A percentile compares a stretch with the other conserved stretches of the same genome.
These are phyloP conservation scores for Xenops minutus DNA, from an alignment of 2,797 vertebrate genomes.

Conservation along the genomic window DNA sequence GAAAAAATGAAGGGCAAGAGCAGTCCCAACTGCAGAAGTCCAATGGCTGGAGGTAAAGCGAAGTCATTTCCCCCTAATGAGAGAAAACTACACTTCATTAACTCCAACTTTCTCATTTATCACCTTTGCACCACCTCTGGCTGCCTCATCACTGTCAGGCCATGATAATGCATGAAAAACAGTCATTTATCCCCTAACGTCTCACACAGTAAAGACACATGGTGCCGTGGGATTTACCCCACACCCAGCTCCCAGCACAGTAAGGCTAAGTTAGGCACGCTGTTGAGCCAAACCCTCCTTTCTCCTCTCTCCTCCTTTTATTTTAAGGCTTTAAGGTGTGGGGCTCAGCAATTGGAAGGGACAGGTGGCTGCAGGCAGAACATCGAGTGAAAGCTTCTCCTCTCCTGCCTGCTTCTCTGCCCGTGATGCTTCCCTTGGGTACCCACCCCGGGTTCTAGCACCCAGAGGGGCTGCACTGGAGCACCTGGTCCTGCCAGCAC, in stretches of 20 bases:
- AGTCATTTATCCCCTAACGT: slow-evolving; percentile 56
- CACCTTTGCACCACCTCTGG: slow-evolving; percentile 27
- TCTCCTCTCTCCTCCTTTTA: not conserved
- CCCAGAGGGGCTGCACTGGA: not conserved
- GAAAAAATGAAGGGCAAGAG: not conserved
- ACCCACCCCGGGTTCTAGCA: not conserved
- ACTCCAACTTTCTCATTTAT: slow-evolving; percentile 43
- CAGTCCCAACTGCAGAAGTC: not conserved
- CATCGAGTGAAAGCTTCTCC: not conserved
- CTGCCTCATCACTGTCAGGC: slow-evolving; percentile 42
- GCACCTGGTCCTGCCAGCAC: not conserved
- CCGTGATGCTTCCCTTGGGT: not conserved
- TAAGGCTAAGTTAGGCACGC: slow-evolving; percentile 53
- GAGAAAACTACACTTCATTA: slow-evolving; percentile 5
- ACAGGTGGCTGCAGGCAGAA: not conserved
- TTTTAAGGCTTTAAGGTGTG: not conserved
- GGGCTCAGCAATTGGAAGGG: not conserved
- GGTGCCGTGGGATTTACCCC: slow-evolving; percentile 43
- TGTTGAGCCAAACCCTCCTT: slow-evolving; percentile 9
- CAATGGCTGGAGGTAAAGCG: not conserved
- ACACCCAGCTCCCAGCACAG: slow-evolving; percentile 40
- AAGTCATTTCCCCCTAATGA: not conserved
- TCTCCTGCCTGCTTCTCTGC: not conserved
- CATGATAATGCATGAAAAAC: slow-evolving; percentile 55
- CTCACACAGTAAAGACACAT: slow-evolving; percentile 41